Evolutionary conservation across 2,797 vertebrate species (phyloP), one percentile per base, ranked within the genome.

Genomic region (Darevskia mixta): DNA sequence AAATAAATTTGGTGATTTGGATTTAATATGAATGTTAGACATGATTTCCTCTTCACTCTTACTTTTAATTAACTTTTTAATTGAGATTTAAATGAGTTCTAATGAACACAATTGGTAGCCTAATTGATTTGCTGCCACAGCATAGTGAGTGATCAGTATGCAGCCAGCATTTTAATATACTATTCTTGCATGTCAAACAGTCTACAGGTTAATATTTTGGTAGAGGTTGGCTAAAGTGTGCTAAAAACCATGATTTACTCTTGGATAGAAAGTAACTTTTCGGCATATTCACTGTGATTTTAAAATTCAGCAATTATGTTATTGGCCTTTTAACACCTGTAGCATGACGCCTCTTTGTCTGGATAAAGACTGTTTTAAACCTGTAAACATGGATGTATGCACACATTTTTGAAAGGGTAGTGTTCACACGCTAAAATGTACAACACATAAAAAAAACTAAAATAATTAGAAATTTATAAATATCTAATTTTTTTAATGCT

Each of bases 21-120:
- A 92, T 95, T 96, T 96, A 97, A 97, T 96, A 96, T 95, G 94
- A 96, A 96, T 94, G 93, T 97, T 95, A 96, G 96, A 95, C 95
- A 94, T 97, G 95, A 97, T 96, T 96, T 97, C 94, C 93, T 95
- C 92, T 89, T 95, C 94, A 92, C 94, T 96, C 95, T 95, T 96
- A 96, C 94, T 97, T 97, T 96, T 97, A 97, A 97, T 97, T 97
- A 97, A 96, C 95, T 97, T 97, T 97, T 95, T 96, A 95, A 96
- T 96, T 95, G 96, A 95, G 95, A 96, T 96, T 96, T 96, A 96
- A 97, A 96, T 97, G 95, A 96, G 96, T 97, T 96, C 95, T 97
- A 96, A 97, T 97, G 96, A 97, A 96, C 85, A 96, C 96, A 96
- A 97, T 96, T 96, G 96, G 95, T 94, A 90, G 93, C 88, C 96